phyloP scores from a whole-genome alignment of 2,113 vertebrate genomes.

The Stercorarius parasiticus region DNA sequence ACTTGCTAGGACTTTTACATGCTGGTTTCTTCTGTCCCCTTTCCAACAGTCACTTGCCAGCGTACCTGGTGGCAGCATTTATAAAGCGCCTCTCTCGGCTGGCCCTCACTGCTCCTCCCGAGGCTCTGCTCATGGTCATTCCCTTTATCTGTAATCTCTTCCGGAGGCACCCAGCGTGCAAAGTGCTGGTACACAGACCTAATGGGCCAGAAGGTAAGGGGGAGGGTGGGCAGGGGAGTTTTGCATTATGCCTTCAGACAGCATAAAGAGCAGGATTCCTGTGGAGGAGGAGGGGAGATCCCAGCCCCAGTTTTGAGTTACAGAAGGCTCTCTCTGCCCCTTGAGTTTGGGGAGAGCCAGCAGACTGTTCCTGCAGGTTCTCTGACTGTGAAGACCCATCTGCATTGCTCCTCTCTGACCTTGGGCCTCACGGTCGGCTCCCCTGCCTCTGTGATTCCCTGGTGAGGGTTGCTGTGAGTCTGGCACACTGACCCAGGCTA shows the following conservation, averaged over 20 bases:
- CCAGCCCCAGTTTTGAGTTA: neutral
- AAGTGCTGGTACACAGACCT: constrained; percentile 86
- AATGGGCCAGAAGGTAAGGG: neutral
- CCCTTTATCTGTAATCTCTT: constrained; percentile 95
- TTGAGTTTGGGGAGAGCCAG: neutral
- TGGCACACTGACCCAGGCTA: neutral
- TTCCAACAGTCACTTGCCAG: constrained; percentile 84
- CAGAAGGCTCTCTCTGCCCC: neutral
- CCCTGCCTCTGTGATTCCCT: neutral
- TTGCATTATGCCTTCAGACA: fast-evolving
- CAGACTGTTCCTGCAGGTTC: neutral
- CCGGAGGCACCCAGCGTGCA: constrained; percentile 88
- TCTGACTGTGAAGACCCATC: neutral
- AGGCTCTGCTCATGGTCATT: constrained; percentile 86
- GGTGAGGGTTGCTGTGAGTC: neutral
- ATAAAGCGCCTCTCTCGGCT: constrained; percentile 89
- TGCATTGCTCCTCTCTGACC: neutral
- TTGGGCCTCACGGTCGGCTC: neutral
- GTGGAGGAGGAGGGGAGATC: neutral
- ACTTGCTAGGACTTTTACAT: neutral
- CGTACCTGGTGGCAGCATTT: constrained; percentile 92
- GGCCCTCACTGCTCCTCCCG: constrained; percentile 86
- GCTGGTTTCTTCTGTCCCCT: neutral
- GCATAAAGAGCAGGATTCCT: neutral
- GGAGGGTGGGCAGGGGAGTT: neutral